A percentile compares a stretch with the other conserved stretches of the same genome.
Conservation (phyloP, 1,140 invertebrate genomes). For the Conus betulinus region DNA sequence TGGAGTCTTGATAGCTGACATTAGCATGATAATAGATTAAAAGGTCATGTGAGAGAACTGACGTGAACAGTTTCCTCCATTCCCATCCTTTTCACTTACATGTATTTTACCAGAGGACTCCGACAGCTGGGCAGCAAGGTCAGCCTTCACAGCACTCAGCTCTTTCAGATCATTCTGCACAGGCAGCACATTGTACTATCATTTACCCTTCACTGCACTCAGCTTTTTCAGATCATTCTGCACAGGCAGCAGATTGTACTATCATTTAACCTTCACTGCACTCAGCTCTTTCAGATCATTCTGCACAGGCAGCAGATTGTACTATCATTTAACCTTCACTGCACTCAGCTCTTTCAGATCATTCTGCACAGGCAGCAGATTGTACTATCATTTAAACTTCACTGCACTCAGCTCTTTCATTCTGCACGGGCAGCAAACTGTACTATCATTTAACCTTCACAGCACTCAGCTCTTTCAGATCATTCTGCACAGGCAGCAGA, state of each 20-base stretch:
- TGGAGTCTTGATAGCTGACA: too few relatives aligned
- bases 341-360: too few relatives aligned
- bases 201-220: too few relatives aligned
- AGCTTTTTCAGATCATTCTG: too few relatives aligned
- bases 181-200: not conserved
- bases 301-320: not conserved
- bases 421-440: not conserved
- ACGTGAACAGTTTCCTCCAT: not conserved
- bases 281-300: too few relatives aligned
- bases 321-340: too few relatives aligned
- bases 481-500: constrained; percentile 56
- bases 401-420: too few relatives aligned
- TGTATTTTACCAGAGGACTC: constrained; percentile 68
- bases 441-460: constrained; percentile 58
- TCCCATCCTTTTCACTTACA: constrained; percentile 52
- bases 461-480: constrained; percentile 67
- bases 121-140: constrained; percentile 62
- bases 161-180: constrained; percentile 68
- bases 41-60: not conserved
- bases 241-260: not conserved
- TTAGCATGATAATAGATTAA: too few relatives aligned
- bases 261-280: too few relatives aligned
- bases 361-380: not conserved
- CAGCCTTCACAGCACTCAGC: constrained; percentile 66
- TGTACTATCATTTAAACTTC: too few relatives aligned